phyloP scores from a whole-genome alignment of 1,140 invertebrate genomes.

The Bicyclus anynana region DNA sequence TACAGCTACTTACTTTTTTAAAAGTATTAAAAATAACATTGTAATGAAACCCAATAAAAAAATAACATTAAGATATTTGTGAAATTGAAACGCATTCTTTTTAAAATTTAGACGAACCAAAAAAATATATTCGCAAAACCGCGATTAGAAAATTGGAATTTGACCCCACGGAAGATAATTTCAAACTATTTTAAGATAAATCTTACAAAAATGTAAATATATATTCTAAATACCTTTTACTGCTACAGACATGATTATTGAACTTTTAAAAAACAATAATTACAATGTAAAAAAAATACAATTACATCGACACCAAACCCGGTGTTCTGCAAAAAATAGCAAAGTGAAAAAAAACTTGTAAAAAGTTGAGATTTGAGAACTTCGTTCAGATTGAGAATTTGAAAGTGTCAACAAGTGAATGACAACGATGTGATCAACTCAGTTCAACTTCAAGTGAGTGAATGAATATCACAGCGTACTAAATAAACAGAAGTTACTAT shows the following conservation, averaged over 20 bases:
- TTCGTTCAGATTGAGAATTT: neutral
- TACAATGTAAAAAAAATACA: conserved; percentile 17
- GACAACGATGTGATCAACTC: neutral
- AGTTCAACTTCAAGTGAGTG: too few species aligned
- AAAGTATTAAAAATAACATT: too few species aligned
- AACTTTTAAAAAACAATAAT: conserved; percentile 7
- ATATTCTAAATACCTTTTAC: conserved; percentile 46
- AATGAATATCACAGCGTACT: neutral
- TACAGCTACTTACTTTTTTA: too few species aligned
- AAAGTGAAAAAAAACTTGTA: conserved; percentile 16
- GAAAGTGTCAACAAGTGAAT: neutral
- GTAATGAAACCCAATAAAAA: too few species aligned
- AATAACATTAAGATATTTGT: too few species aligned
- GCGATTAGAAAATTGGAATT: conserved; percentile 43
- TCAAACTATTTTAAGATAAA: neutral
- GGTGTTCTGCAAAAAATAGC: too few species aligned
- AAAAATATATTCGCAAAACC: too few species aligned
- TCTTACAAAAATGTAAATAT: neutral
- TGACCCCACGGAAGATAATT: conserved; percentile 42
- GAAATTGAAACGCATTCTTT: too few species aligned
- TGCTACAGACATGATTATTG: conserved; percentile 49
- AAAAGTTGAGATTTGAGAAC: too few species aligned
- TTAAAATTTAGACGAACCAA: too few species aligned
- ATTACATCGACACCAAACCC: too few species aligned
- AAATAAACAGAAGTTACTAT: too few species aligned